Percentiles rank a stretch among this genome's conserved stretches.
phyloP scores from a whole-genome alignment of 2,888 invertebrate genomes.

The Anthophora plumipes region DNA sequence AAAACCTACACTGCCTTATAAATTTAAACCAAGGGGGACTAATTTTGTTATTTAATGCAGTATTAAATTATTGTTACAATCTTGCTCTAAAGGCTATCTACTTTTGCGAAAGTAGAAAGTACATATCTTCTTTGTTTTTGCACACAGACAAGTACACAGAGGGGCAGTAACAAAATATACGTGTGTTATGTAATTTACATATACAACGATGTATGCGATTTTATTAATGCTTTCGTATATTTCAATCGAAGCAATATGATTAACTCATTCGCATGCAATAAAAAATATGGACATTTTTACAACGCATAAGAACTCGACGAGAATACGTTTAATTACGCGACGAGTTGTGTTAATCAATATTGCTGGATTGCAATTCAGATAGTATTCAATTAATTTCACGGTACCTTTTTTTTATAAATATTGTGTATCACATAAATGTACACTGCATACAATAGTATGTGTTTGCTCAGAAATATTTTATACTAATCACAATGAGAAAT shows the following conservation, averaged over 20 bases:
- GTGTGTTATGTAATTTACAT: slow-evolving; percentile 23
- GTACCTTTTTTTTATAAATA: slow-evolving; percentile 28
- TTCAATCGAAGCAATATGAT: slow-evolving; percentile 10
- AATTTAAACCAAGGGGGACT: slow-evolving; percentile 61
- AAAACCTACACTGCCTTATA: slow-evolving; percentile 71
- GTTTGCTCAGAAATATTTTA: slow-evolving; percentile 47
- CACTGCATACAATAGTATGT: slow-evolving; percentile 16
- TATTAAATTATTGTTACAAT: slow-evolving; percentile 61
- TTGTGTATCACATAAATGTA: slow-evolving; percentile 18
- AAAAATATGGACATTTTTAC: not conserved
- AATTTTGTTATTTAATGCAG: slow-evolving; percentile 74
- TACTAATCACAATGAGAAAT: slow-evolving; percentile 32
- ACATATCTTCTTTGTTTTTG: slow-evolving; percentile 17
- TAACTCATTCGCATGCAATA: not conserved
- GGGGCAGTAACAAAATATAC: slow-evolving; percentile 53
- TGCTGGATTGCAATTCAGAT: slow-evolving; percentile 11
- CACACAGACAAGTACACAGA: slow-evolving; percentile 9
- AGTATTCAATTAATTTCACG: slow-evolving; percentile 11
- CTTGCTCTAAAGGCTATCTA: not conserved
- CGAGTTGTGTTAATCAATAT: slow-evolving; percentile 17
- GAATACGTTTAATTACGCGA: slow-evolving; percentile 4
- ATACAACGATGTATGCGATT: slow-evolving; percentile 23
- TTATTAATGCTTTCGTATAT: slow-evolving; percentile 28
- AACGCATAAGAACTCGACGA: not conserved
- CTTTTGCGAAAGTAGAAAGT: slow-evolving; percentile 8